Percentiles rank a stretch among this genome's conserved stretches.
phyloP scores from a whole-genome alignment of 1,140 invertebrate genomes.

The Hestina assimilis region DNA sequence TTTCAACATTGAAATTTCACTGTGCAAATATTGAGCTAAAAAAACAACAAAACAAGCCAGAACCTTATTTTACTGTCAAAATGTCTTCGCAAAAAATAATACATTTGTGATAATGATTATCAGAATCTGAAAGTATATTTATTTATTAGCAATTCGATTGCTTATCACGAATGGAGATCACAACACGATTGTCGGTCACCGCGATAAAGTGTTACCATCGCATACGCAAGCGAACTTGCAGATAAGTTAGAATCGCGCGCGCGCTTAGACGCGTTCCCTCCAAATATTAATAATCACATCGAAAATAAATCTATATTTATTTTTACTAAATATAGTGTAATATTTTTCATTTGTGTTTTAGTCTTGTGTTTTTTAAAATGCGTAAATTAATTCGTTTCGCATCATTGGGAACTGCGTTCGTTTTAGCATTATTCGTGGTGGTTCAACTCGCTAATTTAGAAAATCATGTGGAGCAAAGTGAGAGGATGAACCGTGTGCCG shows the following conservation, averaged over 20 bases:
- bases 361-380: slow-evolving; percentile 31
- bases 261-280: slow-evolving; percentile 13
- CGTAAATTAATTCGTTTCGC: slow-evolving; percentile 39
- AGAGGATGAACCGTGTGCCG: slow-evolving; percentile 15
- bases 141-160: not conserved
- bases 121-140: not conserved
- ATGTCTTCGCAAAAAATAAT: no score
- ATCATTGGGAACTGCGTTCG: slow-evolving; percentile 24
- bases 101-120: no score
- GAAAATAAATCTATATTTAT: no score
- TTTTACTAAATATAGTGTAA: not conserved
- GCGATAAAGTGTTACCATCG: slow-evolving; percentile 15
- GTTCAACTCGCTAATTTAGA: slow-evolving; percentile 14
- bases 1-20: no score
- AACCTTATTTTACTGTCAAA: no score
- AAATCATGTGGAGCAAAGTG: not conserved
- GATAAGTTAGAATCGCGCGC: slow-evolving; percentile 16
- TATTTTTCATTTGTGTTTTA: not conserved
- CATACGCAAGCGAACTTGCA: slow-evolving; percentile 7
- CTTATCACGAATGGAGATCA: slow-evolving; percentile 7
- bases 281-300: no score
- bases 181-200: slow-evolving; percentile 9
- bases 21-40: no score
- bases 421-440: slow-evolving; percentile 33
- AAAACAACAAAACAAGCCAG: no score